A percentile compares a stretch with the other conserved stretches of the same genome.
Conservation (phyloP, 2,888 invertebrate species). For the Apotomis betuletana region DNA sequence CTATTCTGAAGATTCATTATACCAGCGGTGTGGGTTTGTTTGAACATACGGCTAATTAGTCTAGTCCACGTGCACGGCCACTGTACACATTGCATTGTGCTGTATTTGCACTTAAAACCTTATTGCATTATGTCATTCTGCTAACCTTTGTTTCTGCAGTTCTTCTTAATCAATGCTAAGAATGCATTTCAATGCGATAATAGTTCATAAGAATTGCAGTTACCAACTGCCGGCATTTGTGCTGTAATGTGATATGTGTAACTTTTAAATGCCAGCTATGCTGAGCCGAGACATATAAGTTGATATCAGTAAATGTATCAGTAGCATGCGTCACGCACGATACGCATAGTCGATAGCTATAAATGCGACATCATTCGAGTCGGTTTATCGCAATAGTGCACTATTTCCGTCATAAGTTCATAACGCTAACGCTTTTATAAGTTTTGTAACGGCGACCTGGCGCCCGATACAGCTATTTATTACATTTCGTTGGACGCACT, state of each 20-base stretch:
- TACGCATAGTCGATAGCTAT: conserved; percentile 48
- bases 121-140: conserved; percentile 1
- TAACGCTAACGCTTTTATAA: conserved; percentile 60
- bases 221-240: not conserved
- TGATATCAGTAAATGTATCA: conserved; percentile 22
- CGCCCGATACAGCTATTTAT: conserved; percentile 76
- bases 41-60: conserved; percentile 11
- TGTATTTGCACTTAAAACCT: conserved; percentile 3
- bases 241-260: not conserved
- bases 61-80: conserved; percentile 16
- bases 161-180: conserved; percentile 17
- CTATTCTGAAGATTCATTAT: conserved; percentile 4
- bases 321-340: conserved; percentile 48
- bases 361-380: conserved; percentile 49
- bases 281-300: conserved; percentile 2
- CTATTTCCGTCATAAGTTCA: conserved; percentile 60
- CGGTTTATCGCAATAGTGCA: conserved; percentile 56
- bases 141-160: not conserved
- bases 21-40: conserved; percentile 6
- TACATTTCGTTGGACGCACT: conserved; percentile 70
- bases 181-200: conserved; percentile 15
- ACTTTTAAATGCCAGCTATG: not conserved
- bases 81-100: conserved; percentile 24
- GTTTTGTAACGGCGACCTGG: conserved; percentile 67
- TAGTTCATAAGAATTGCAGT: conserved; percentile 14